phyloP scores from a whole-genome alignment of 2,888 invertebrate species.

The Drosophila meridionalis region DNA sequence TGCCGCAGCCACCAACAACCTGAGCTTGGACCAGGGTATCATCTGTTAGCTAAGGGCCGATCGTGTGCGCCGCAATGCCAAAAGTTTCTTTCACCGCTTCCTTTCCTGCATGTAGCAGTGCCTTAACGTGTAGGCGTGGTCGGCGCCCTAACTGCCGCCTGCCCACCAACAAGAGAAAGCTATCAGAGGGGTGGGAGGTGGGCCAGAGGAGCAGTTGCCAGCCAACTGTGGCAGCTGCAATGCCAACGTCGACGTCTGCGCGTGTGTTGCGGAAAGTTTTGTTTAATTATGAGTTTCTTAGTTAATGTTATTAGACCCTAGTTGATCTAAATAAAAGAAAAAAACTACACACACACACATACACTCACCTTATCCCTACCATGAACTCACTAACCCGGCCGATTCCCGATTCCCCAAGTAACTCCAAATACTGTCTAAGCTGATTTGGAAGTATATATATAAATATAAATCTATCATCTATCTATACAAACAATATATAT shows the following conservation, averaged over 20 bases:
- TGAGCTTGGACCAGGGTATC: constrained; percentile 85
- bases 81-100: constrained; percentile 85
- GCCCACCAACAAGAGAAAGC: not conserved
- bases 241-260: constrained; percentile 25
- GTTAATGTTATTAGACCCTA: constrained; percentile 58
- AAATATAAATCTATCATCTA: not conserved
- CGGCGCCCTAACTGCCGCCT: constrained; percentile 41
- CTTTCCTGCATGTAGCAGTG: constrained; percentile 84
- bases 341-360: not conserved
- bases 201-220: constrained; percentile 19
- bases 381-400: constrained; percentile 12
- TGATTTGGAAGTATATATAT: constrained; percentile 23
- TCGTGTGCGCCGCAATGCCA: constrained; percentile 84
- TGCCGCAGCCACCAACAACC: constrained; percentile 82
- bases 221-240: constrained; percentile 3
- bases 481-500: not conserved
- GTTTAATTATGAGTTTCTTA: constrained; percentile 55
- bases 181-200: not conserved
- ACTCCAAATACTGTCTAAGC: constrained; percentile 20
- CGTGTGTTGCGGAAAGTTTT: constrained; percentile 42
- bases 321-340: constrained; percentile 34
- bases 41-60: constrained; percentile 85
- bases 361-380: not conserved
- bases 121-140: constrained; percentile 60
- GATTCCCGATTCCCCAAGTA: constrained; percentile 18